Conservation (phyloP, 2,797 vertebrate genomes). For the Rousettus madagascariensis region DNA sequence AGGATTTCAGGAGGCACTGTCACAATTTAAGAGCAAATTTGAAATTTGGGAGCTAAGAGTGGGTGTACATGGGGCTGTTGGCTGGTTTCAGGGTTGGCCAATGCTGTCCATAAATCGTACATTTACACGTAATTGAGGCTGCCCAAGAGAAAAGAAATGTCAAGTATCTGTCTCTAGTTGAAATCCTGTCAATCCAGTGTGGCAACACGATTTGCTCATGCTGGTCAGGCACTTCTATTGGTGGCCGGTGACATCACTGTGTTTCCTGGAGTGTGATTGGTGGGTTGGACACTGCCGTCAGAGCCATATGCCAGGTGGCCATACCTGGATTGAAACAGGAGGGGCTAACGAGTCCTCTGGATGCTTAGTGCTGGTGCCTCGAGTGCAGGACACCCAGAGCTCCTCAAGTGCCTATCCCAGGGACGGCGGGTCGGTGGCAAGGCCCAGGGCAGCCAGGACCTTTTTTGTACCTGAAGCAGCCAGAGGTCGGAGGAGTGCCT, state of each 20-base stretch:
- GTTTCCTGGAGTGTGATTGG: slow-evolving; percentile 26
- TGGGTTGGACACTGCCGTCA: background rate
- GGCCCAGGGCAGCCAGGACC: background rate
- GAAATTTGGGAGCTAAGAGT: background rate
- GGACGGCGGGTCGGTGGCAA: background rate
- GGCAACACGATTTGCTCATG: background rate
- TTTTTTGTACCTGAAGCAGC: background rate
- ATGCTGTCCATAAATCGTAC: fast-evolving
- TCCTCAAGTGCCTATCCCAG: no score
- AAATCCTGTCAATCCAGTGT: background rate
- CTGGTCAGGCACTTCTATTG: background rate
- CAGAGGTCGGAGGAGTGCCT: background rate
- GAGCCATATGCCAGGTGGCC: background rate
- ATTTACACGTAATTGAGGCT: background rate
- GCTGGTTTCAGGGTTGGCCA: background rate
- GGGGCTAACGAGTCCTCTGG: no score
- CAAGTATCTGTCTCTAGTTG: background rate
- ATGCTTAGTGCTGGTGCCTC: background rate
- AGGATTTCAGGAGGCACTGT: background rate
- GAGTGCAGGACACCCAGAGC: background rate
- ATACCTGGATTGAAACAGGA: background rate
- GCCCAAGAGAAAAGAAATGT: background rate
- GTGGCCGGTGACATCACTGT: slow-evolving; percentile 26
- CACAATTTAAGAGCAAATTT: background rate
- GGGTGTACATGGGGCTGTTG: background rate